Percentiles rank a stretch among this genome's conserved stretches.
Evolutionary conservation across 2,113 vertebrate species (phyloP).

Genomic region (Channa maculata): DNA sequence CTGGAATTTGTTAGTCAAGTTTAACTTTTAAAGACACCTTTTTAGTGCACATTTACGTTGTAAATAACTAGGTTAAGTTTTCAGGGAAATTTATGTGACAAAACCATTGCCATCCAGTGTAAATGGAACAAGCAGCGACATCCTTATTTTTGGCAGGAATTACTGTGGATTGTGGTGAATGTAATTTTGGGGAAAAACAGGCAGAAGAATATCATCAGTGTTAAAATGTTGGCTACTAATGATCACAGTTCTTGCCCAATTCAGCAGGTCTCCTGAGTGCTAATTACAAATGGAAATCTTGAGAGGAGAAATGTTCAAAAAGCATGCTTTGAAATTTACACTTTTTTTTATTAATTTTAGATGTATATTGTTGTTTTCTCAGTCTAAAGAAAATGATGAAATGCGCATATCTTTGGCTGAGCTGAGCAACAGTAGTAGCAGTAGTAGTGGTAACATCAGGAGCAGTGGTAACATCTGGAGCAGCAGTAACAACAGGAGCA

Average conservation of each 20-base stretch:
- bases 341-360: background rate
- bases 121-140: constrained; percentile 53
- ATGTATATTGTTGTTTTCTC: constrained; percentile 47
- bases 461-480: too few relatives aligned
- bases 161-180: constrained; percentile 45
- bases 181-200: background rate
- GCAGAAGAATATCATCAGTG: constrained; percentile 25
- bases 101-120: constrained; percentile 20
- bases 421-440: constrained; percentile 66
- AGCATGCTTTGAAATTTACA: too few relatives aligned
- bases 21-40: too few relatives aligned
- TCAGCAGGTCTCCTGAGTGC: background rate
- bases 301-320: too few relatives aligned
- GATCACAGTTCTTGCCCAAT: background rate
- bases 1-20: background rate
- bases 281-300: background rate
- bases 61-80: background rate
- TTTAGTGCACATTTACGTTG: background rate
- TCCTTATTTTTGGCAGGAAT: constrained; percentile 34
- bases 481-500: background rate
- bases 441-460: background rate
- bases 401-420: constrained; percentile 89
- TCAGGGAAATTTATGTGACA: constrained; percentile 13
- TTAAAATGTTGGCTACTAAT: constrained; percentile 17
- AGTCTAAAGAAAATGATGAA: constrained; percentile 93